These are phyloP conservation scores for Hypanus sabinus DNA, from an alignment of 2,113 vertebrate genomes.

Conservation along the genomic window DNA sequence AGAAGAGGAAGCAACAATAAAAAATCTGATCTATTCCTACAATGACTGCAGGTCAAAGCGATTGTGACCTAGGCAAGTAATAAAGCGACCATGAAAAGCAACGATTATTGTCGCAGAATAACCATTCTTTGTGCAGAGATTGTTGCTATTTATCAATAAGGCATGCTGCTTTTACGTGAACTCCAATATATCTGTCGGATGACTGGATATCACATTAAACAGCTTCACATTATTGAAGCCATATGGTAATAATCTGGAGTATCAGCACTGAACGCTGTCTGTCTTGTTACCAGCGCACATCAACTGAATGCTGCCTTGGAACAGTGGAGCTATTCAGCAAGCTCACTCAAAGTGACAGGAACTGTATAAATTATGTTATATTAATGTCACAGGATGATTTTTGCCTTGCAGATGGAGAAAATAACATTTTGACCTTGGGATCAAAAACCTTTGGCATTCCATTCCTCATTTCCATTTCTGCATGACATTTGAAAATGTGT, in stretches of 20 bases:
- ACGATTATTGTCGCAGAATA: neutral
- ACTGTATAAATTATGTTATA: slow-evolving; percentile 9
- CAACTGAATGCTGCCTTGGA: neutral
- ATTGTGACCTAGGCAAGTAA: neutral
- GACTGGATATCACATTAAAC: neutral
- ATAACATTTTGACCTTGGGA: too few relatives aligned
- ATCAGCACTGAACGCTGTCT: neutral
- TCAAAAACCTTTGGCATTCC: neutral
- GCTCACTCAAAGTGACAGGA: slow-evolving; percentile 23
- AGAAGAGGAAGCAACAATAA: neutral
- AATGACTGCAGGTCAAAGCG: neutral
- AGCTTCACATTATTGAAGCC: neutral
- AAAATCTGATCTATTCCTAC: neutral
- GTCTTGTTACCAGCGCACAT: neutral
- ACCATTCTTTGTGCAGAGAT: neutral
- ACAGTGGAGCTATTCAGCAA: neutral
- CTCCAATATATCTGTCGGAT: neutral
- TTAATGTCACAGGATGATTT: slow-evolving; percentile 15
- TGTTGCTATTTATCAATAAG: neutral
- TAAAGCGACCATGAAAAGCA: neutral
- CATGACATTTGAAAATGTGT: neutral
- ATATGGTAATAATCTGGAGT: neutral
- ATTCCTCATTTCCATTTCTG: neutral
- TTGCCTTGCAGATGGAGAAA: neutral
- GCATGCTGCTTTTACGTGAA: neutral